phyloP scores from a whole-genome alignment of 2,113 vertebrate genomes.

The Acrocephalus kingi region DNA sequence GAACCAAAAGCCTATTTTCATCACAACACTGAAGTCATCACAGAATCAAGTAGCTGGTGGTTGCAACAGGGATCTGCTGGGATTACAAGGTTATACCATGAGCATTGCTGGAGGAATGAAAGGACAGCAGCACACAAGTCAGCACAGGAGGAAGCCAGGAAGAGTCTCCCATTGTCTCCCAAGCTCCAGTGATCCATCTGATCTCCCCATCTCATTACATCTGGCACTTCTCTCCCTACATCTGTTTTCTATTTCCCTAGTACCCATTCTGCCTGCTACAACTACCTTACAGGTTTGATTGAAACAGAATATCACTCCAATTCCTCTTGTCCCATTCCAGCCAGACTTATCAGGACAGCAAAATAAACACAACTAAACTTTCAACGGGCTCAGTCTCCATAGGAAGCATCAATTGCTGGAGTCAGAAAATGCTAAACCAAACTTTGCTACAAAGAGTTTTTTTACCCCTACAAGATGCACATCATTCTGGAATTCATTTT shows the following conservation, averaged over 20 bases:
- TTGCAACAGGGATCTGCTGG: not conserved
- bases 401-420: not conserved
- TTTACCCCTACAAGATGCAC: not conserved
- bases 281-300: not conserved
- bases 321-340: not conserved
- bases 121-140: not conserved
- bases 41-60: not conserved
- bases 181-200: not conserved
- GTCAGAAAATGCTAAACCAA: not conserved
- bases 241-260: not conserved
- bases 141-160: not conserved
- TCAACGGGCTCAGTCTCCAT: not conserved
- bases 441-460: not conserved
- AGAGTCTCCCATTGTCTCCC: not conserved
- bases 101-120: not conserved
- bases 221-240: not conserved
- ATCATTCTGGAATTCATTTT: not conserved
- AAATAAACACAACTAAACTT: constrained; percentile 16
- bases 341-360: not conserved
- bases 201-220: not conserved
- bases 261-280: not conserved
- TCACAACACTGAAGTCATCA: not conserved
- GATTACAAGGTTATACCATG: too few relatives aligned
- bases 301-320: not conserved
- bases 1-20: not conserved